Conservation (phyloP, 2,888 invertebrate genomes). For the Schizotus pectinicornis region DNA sequence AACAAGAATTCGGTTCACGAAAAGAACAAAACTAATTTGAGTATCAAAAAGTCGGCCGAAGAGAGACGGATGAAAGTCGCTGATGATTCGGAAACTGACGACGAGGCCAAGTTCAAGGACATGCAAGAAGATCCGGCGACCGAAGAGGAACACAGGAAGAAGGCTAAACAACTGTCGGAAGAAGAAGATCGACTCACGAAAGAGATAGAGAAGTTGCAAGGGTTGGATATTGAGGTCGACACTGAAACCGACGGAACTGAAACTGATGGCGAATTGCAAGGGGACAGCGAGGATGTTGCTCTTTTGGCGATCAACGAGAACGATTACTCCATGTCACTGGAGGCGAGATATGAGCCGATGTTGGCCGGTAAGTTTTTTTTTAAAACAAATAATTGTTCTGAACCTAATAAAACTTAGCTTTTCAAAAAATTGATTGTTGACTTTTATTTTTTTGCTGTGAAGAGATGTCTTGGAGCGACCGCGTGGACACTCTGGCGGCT, state of each 20-base stretch:
- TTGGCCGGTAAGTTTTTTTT: slow-evolving; percentile 61
- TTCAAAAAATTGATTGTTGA: too few species aligned
- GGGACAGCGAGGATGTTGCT: slow-evolving; percentile 50
- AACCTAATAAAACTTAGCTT: not conserved
- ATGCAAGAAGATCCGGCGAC: slow-evolving; percentile 53
- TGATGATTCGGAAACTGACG: slow-evolving; percentile 68
- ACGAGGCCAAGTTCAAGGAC: slow-evolving; percentile 59
- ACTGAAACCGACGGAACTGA: slow-evolving; percentile 83
- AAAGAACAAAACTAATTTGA: slow-evolving; percentile 45
- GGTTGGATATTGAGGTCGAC: slow-evolving; percentile 77
- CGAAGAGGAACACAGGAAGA: slow-evolving; percentile 75
- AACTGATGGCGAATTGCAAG: slow-evolving; percentile 71
- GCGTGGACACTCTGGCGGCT: slow-evolving; percentile 80
- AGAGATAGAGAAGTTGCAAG: slow-evolving; percentile 77
- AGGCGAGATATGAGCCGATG: slow-evolving; percentile 73
- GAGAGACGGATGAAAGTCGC: slow-evolving; percentile 22
- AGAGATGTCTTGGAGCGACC: slow-evolving; percentile 84
- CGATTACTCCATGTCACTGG: slow-evolving; percentile 61
- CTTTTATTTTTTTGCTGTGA: slow-evolving; percentile 21
- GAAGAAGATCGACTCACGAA: slow-evolving; percentile 78
- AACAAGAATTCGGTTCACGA: slow-evolving; percentile 38
- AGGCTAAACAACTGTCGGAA: slow-evolving; percentile 69
- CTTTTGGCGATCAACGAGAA: slow-evolving; percentile 29
- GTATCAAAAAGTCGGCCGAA: slow-evolving; percentile 41
- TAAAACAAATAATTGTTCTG: too few species aligned